Conservation (phyloP, 2,888 invertebrate species). For the Seira musarum region DNA sequence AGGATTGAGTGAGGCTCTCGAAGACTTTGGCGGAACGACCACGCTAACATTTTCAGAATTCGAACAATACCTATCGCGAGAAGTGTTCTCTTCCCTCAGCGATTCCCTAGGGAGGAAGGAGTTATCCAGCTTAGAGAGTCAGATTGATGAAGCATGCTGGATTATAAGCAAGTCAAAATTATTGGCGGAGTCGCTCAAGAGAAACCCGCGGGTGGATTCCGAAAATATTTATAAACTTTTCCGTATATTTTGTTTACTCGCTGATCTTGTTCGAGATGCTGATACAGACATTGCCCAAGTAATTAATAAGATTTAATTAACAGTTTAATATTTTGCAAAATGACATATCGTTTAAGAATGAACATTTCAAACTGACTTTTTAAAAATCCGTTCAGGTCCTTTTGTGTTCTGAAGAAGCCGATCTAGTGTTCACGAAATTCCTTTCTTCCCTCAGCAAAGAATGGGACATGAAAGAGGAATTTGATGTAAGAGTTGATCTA, state of each 20-base stretch:
- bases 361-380: constrained; percentile 4
- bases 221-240: constrained; percentile 82
- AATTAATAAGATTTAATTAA: constrained; percentile 2
- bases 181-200: constrained; percentile 73
- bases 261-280: constrained; percentile 79
- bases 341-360: neutral
- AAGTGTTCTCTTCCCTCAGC: constrained; percentile 80
- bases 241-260: constrained; percentile 84
- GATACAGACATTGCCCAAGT: constrained; percentile 69
- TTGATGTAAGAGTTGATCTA: constrained; percentile 64
- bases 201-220: constrained; percentile 78
- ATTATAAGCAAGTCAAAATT: constrained; percentile 82
- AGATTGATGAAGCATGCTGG: constrained; percentile 87
- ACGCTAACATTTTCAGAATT: constrained; percentile 83
- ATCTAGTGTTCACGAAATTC: constrained; percentile 69
- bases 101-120: constrained; percentile 77
- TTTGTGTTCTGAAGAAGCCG: constrained; percentile 69
- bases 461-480: constrained; percentile 68
- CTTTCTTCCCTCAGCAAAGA: constrained; percentile 66
- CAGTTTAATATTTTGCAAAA: neutral
- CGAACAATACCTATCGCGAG: constrained; percentile 82
- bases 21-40: constrained; percentile 82
- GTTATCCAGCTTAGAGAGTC: constrained; percentile 78
- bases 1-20: constrained; percentile 85
- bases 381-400: constrained; percentile 65